Conservation (phyloP, 2,113 vertebrate genomes). For the Tupaia chinensis region DNA sequence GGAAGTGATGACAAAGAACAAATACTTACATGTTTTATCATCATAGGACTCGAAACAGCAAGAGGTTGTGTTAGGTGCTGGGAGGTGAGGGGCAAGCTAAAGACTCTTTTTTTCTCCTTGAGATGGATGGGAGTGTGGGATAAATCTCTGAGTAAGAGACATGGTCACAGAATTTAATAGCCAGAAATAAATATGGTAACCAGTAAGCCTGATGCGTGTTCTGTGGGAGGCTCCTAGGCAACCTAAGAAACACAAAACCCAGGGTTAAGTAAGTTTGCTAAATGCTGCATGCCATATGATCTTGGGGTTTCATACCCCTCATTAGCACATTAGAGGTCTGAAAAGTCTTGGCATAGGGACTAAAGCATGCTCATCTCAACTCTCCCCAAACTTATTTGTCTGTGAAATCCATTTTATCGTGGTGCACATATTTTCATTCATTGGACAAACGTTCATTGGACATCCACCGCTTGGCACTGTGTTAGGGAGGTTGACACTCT, state of each 20-base stretch:
- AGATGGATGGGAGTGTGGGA: neutral
- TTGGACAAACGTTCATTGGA: neutral
- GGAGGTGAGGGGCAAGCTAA: neutral
- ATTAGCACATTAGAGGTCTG: neutral
- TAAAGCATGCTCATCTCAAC: neutral
- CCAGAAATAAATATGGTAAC: neutral
- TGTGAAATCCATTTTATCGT: neutral
- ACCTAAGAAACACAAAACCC: neutral
- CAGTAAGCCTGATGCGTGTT: neutral
- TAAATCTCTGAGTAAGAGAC: neutral
- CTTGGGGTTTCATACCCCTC: neutral
- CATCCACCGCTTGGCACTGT: neutral
- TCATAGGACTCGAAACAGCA: neutral
- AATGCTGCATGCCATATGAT: neutral
- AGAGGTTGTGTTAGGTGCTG: neutral
- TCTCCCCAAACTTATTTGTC: conserved; percentile 19
- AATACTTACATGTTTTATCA: neutral
- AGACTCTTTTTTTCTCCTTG: neutral
- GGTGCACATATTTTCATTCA: neutral
- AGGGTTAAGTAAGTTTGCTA: neutral
- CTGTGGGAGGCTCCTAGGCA: neutral
- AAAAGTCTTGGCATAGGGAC: conserved; percentile 1
- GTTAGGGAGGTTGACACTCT: neutral
- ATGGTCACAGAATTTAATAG: neutral
- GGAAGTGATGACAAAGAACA: neutral